These are phyloP conservation scores for Caenorhabditis panamensis DNA, from an alignment of 2,888 invertebrate species.

Conservation along the genomic window DNA sequence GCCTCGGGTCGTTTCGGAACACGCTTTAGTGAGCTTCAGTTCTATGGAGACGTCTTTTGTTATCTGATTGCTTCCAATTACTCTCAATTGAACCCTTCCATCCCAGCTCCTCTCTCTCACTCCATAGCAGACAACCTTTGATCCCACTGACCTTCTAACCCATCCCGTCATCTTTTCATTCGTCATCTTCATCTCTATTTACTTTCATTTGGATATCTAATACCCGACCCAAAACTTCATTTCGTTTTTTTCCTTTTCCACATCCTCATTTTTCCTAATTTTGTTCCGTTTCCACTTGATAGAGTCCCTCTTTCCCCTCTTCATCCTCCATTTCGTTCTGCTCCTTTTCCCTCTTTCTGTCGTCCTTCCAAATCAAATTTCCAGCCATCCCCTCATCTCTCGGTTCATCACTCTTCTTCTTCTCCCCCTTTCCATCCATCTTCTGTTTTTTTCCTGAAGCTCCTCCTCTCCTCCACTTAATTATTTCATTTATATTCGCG, in stretches of 20 bases:
- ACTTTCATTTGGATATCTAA: too few relatives aligned
- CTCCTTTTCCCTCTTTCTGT: conserved; percentile 1
- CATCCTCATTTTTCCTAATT: conserved; percentile 16
- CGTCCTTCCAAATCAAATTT: conserved; percentile 11
- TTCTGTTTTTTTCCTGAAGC: neutral
- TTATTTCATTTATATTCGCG: conserved; percentile 48
- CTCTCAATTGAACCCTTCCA: conserved; percentile 4
- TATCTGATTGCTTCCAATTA: conserved; percentile 3
- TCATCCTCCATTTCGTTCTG: conserved; percentile 13
- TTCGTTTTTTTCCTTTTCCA: neutral
- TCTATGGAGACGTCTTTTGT: neutral
- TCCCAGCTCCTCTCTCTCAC: neutral
- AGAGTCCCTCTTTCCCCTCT: conserved; percentile 1
- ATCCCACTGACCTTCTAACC: neutral
- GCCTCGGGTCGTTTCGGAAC: neutral
- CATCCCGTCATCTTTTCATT: neutral
- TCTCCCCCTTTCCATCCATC: too few relatives aligned
- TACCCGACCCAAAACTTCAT: conserved; percentile 6
- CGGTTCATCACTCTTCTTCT: conserved; percentile 9
- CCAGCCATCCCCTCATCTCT: conserved; percentile 2
- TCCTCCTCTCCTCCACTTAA: conserved; percentile 19
- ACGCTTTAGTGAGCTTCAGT: too few relatives aligned
- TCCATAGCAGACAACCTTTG: neutral
- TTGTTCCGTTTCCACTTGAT: too few relatives aligned
- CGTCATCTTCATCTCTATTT: too few relatives aligned